These are phyloP conservation scores for Alouatta palliata DNA, from an alignment of 2,113 vertebrate genomes.

Conservation along the genomic window DNA sequence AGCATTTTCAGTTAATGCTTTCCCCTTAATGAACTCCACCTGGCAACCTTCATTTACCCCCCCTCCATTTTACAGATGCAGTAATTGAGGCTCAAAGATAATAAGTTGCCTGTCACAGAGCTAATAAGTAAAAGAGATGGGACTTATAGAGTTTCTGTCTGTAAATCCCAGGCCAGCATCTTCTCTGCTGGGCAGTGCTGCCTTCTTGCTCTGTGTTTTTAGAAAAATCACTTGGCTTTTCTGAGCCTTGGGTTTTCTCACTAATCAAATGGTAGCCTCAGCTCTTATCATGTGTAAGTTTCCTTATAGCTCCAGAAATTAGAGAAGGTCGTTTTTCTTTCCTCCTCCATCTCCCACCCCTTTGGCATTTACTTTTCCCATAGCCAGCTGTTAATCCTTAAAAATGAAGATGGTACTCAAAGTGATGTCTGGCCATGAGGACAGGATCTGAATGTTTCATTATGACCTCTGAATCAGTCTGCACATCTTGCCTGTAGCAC, in stretches of 20 bases:
- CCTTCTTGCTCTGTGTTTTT: not conserved
- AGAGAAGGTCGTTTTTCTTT: constrained; percentile 44
- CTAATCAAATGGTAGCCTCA: not conserved
- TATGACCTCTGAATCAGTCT: constrained; percentile 68
- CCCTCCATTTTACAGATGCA: not conserved
- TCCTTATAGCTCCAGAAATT: not conserved
- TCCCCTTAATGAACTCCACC: too few species aligned
- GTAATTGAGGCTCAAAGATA: not conserved
- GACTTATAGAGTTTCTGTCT: not conserved
- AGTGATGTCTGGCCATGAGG: constrained; percentile 51
- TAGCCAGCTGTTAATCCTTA: constrained; percentile 50
- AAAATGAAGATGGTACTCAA: constrained; percentile 62
- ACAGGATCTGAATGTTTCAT: constrained; percentile 46
- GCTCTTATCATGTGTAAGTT: not conserved
- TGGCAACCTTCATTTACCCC: too few species aligned
- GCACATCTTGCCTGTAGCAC: constrained; percentile 51
- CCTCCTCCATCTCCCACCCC: not conserved
- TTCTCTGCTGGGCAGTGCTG: rapidly evolving
- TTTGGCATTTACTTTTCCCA: constrained; percentile 37
- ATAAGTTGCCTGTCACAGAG: not conserved
- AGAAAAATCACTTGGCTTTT: not conserved
- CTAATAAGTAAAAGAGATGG: not conserved
- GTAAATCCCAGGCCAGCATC: not conserved
- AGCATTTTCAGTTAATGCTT: too few species aligned
- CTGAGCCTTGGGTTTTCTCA: not conserved